Conservation (phyloP, 2,888 invertebrate species). For the Hydraecia micacea region DNA sequence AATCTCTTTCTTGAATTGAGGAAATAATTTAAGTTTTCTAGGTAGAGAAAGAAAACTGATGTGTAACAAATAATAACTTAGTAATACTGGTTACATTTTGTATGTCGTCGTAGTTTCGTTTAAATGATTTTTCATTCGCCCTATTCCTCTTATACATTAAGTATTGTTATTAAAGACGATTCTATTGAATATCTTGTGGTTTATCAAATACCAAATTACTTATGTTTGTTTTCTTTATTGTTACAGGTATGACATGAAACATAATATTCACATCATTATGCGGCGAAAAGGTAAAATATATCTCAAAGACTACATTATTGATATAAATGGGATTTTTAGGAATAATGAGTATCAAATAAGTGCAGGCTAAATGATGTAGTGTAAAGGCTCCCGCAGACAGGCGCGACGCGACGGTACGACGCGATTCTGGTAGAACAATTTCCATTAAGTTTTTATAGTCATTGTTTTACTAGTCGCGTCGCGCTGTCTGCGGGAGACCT, state of each 20-base stretch:
- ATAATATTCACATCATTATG: not conserved
- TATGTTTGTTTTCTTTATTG: conserved; percentile 22
- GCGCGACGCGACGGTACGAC: no score
- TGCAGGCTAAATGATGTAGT: not conserved
- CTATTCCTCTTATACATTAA: not conserved
- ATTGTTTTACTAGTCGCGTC: not conserved
- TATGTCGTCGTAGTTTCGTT: not conserved
- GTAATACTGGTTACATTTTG: not conserved
- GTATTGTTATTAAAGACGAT: not conserved
- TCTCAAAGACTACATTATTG: not conserved
- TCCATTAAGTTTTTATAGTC: not conserved
- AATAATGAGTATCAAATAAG: not conserved
- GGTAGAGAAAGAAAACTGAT: not conserved
- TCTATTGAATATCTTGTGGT: not conserved
- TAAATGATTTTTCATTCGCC: no score
- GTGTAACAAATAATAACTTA: not conserved
- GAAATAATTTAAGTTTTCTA: not conserved
- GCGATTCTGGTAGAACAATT: no score
- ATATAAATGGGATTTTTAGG: not conserved
- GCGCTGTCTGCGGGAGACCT: not conserved
- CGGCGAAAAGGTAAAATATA: conserved; percentile 26
- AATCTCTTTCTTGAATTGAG: not conserved
- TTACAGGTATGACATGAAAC: conserved; percentile 48
- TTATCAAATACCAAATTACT: conserved; percentile 1
- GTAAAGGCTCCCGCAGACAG: no score